Evolutionary conservation across 2,113 vertebrate genomes (phyloP).

Genomic region (Nansenia antarctica): DNA sequence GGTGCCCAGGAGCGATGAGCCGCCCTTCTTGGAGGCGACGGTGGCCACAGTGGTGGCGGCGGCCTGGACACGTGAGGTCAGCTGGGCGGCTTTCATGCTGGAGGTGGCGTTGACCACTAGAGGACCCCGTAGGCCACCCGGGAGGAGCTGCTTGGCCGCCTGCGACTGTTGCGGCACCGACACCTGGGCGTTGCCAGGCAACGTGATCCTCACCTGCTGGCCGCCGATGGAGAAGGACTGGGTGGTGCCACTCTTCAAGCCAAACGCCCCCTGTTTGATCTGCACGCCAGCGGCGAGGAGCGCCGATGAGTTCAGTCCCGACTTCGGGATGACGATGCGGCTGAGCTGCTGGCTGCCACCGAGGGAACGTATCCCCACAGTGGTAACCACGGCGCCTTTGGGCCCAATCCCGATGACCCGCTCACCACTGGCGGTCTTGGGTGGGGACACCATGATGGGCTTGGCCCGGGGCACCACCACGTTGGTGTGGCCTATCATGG

Average conservation of each 20-base stretch:
- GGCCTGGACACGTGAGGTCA: conserved; percentile 83
- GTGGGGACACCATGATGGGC: conserved; percentile 89
- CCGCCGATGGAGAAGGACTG: conserved; percentile 76
- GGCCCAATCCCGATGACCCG: conserved; percentile 88
- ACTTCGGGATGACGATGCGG: conserved; percentile 88
- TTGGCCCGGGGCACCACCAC: conserved; percentile 94
- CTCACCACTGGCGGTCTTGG: conserved; percentile 88
- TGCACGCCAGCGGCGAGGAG: conserved; percentile 82
- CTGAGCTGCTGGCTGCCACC: conserved; percentile 86
- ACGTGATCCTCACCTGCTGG: conserved; percentile 82
- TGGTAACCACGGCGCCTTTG: conserved; percentile 83
- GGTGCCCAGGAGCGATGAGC: conserved; percentile 78
- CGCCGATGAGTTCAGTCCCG: conserved; percentile 82
- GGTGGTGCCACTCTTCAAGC: conserved; percentile 82
- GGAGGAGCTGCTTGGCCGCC: conserved; percentile 88
- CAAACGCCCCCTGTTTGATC: conserved; percentile 84
- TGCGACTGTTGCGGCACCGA: conserved; percentile 90
- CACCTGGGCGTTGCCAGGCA: conserved; percentile 84
- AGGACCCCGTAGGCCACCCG: conserved; percentile 81
- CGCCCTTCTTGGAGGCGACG: conserved; percentile 69
- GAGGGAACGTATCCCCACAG: conserved; percentile 80
- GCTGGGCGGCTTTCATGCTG: conserved; percentile 83
- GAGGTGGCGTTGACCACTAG: conserved; percentile 71
- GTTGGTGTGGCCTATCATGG: conserved; percentile 98
- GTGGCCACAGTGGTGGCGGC: conserved; percentile 77